Conservation (phyloP, 2,113 vertebrate species). For the Podarcis cretensis region DNA sequence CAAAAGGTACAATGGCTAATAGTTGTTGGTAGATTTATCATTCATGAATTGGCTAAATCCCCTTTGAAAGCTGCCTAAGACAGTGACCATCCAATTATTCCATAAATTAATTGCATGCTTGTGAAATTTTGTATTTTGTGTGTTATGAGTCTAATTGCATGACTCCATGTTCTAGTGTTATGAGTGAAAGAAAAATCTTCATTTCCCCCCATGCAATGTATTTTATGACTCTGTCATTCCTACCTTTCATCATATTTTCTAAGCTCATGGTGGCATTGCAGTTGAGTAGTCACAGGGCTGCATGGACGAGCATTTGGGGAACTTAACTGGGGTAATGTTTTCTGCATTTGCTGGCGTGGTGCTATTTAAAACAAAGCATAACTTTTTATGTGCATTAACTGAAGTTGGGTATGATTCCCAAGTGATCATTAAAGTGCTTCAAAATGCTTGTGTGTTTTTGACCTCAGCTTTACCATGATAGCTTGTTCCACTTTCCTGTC, state of each 20-base stretch:
- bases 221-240: not conserved
- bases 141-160: not conserved
- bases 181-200: not conserved
- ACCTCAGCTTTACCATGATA: not conserved
- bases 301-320: not conserved
- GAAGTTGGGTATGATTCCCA: not conserved
- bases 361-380: not conserved
- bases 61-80: not conserved
- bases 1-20: not conserved
- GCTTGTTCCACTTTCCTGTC: not conserved
- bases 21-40: not conserved
- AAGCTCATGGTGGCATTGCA: not conserved
- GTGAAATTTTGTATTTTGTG: not conserved
- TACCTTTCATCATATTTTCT: not conserved
- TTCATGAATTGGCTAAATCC: not conserved
- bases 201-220: not conserved
- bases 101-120: not conserved
- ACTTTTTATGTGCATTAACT: not conserved
- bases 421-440: not conserved
- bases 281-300: not conserved
- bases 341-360: not conserved
- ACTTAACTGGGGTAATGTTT: not conserved
- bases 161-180: not conserved
- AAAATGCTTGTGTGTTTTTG: not conserved
- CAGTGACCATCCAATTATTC: not conserved